Conservation (phyloP, 2,888 invertebrate genomes). For the Ectemnius continuus region DNA sequence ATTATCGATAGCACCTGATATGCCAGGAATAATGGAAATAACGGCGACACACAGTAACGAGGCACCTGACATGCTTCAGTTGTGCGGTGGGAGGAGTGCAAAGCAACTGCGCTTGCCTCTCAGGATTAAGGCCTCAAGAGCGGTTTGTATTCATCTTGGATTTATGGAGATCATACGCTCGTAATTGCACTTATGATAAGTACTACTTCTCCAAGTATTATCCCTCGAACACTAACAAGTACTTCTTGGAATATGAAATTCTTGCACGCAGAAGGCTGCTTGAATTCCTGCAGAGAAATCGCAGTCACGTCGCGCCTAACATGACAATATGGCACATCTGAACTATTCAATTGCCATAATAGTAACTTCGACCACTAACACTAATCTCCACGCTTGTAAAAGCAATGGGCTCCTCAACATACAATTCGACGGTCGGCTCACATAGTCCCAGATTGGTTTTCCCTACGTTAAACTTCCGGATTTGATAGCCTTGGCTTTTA, state of each 20-base stretch:
- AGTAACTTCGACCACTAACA: constrained; percentile 24
- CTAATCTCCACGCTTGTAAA: constrained; percentile 10
- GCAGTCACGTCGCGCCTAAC: constrained; percentile 27
- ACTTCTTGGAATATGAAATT: constrained; percentile 1
- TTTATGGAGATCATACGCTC: too few species aligned
- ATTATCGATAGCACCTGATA: constrained; percentile 23
- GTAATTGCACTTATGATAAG: too few species aligned
- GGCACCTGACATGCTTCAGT: background rate
- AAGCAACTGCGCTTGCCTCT: too few species aligned
- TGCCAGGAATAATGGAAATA: constrained; percentile 33
- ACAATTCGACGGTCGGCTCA: constrained; percentile 14
- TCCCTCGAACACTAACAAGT: background rate
- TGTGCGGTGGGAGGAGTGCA: too few species aligned
- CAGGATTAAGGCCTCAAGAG: too few species aligned
- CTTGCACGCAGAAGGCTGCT: background rate
- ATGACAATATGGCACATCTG: constrained; percentile 34
- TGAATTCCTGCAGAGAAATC: constrained; percentile 9
- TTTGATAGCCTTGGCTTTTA: background rate
- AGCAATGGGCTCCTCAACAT: too few species aligned
- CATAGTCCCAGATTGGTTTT: too few species aligned
- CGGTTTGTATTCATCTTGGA: too few species aligned
- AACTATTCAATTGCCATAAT: constrained; percentile 42
- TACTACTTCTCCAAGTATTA: background rate
- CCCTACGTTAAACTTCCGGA: too few species aligned
- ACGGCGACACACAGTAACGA: constrained; percentile 35